Evolutionary conservation across 2,888 invertebrate species (phyloP).

Genomic region (Stegophylla sp.): DNA sequence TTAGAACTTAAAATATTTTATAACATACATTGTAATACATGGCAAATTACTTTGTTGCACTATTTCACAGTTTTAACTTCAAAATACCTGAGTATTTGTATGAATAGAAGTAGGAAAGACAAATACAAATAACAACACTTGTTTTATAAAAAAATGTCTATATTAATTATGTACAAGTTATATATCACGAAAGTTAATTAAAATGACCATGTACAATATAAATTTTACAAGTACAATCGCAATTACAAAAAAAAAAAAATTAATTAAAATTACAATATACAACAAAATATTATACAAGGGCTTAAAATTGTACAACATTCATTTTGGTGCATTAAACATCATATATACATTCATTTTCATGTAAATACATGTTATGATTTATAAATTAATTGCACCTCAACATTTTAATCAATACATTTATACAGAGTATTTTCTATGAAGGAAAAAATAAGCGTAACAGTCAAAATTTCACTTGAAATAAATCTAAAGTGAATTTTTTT

Average conservation of each 20-base stretch:
- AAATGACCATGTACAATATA: constrained; percentile 55
- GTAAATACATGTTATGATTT: constrained; percentile 20
- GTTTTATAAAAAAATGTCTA: constrained; percentile 51
- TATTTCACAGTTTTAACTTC: not conserved
- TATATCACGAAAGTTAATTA: constrained; percentile 58
- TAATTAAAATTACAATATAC: constrained; percentile 53
- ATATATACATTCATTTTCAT: constrained; percentile 40
- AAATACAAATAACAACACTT: not conserved
- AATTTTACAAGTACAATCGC: constrained; percentile 49
- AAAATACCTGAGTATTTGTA: no score
- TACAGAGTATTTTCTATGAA: constrained; percentile 59
- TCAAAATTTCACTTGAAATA: constrained; percentile 53
- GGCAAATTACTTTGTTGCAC: not conserved
- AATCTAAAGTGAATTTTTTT: constrained; percentile 35
- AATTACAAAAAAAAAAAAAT: constrained; percentile 49
- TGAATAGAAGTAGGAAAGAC: no score
- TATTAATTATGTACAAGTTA: constrained; percentile 54
- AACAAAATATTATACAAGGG: constrained; percentile 49
- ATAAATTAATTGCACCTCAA: constrained; percentile 49
- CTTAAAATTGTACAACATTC: constrained; percentile 51
- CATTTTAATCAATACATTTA: constrained; percentile 46
- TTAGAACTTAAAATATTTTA: no score
- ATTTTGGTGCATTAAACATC: constrained; percentile 48
- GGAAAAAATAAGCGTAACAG: constrained; percentile 57
- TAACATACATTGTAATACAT: no score